phyloP scores from a whole-genome alignment of 2,113 vertebrate genomes.

The Rhea americana region DNA sequence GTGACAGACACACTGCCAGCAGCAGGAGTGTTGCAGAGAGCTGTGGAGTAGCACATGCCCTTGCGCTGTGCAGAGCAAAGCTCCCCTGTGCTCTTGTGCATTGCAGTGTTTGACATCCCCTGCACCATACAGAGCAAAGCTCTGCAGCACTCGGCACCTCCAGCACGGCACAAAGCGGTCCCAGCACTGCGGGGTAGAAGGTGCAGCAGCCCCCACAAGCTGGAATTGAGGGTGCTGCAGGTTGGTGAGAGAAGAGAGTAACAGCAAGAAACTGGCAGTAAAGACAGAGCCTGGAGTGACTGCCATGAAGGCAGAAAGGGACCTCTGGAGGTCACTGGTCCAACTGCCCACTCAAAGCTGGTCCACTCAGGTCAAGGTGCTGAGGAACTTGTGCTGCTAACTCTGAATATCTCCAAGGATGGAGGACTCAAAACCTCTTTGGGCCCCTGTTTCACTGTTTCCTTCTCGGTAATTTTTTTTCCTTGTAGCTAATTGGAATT shows the following conservation, averaged over 20 bases:
- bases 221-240: not conserved
- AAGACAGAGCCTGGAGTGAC: not conserved
- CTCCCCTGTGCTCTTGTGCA: not conserved
- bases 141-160: not conserved
- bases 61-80: not conserved
- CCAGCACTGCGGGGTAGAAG: not conserved
- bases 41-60: not conserved
- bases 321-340: not conserved
- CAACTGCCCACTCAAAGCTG: not conserved
- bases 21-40: not conserved
- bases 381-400: not conserved
- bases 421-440: accelerated
- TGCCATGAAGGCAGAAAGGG: not conserved
- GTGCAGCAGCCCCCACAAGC: accelerated
- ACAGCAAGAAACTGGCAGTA: not conserved
- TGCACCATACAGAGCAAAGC: not conserved
- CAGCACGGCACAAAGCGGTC: accelerated
- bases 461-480: not conserved
- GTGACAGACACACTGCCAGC: not conserved
- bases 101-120: accelerated
- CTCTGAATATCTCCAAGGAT: not conserved
- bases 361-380: not conserved
- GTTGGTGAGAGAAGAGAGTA: not conserved
- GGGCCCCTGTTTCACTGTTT: not conserved
- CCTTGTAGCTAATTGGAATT: not conserved